Evolutionary conservation across 1,140 invertebrate species (phyloP).

Genomic region (Ericerus pela): DNA sequence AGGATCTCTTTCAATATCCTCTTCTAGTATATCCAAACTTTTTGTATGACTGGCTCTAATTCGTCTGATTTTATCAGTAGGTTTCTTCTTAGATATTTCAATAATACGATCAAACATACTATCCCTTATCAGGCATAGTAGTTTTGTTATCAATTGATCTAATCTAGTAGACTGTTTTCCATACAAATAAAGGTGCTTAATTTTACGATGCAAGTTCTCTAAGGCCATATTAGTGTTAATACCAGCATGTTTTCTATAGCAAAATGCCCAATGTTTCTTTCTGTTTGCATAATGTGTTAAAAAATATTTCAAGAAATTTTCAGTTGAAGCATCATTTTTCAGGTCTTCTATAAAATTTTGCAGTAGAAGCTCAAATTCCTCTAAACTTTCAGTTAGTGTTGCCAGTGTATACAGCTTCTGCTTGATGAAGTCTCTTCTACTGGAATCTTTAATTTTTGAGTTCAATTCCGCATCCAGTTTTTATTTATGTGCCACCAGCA

Average conservation of each 20-base stretch:
- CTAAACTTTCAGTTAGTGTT: neutral
- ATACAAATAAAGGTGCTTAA: conserved; percentile 15
- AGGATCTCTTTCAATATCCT: neutral
- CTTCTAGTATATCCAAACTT: neutral
- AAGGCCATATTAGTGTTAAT: conserved; percentile 17
- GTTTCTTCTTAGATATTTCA: neutral
- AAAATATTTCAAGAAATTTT: conserved; percentile 7
- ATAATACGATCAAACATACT: conserved; percentile 6
- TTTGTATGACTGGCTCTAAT: neutral
- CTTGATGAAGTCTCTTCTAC: neutral
- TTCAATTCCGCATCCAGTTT: conserved; percentile 14
- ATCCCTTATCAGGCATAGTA: conserved; percentile 13
- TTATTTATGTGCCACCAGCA: conserved; percentile 17
- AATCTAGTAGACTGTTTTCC: conserved; percentile 15
- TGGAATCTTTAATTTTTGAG: neutral
- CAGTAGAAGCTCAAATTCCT: conserved; percentile 4
- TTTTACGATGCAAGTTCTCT: conserved; percentile 12
- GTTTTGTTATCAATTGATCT: conserved; percentile 13
- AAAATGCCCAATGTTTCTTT: conserved; percentile 15
- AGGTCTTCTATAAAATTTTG: neutral
- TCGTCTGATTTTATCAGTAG: neutral
- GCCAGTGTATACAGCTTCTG: neutral
- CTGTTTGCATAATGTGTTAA: neutral
- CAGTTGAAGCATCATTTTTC: neutral
- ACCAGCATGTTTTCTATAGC: conserved; percentile 6